These are phyloP conservation scores for Chauna torquata DNA, from an alignment of 2,113 vertebrate species.

Conservation along the genomic window DNA sequence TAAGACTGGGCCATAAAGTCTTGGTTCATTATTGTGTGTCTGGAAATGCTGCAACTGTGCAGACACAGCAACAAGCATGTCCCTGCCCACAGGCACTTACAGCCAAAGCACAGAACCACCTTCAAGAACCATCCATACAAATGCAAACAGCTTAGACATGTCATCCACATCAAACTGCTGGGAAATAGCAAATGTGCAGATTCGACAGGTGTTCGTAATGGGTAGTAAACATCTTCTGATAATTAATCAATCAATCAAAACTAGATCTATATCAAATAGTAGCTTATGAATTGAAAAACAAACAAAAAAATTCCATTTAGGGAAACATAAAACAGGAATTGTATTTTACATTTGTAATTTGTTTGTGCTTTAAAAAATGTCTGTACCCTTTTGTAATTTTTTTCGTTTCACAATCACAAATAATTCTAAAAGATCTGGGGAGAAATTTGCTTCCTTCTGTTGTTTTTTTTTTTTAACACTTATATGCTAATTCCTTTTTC, in stretches of 20 bases:
- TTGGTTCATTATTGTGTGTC: not conserved
- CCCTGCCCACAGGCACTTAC: not conserved
- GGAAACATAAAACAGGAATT: not conserved
- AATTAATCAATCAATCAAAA: not conserved
- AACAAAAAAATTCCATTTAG: accelerated
- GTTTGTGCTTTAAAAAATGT: not conserved
- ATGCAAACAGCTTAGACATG: not conserved
- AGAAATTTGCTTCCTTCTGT: not conserved
- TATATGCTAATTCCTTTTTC: not conserved
- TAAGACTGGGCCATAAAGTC: not conserved
- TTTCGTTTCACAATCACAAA: not conserved
- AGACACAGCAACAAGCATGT: not conserved
- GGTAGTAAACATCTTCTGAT: not conserved
- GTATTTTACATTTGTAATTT: not conserved
- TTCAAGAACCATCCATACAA: not conserved
- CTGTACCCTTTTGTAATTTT: not conserved
- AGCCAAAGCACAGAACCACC: not conserved
- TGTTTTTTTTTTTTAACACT: not conserved
- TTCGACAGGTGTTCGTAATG: not conserved
- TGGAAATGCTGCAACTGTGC: not conserved
- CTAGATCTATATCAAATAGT: not conserved
- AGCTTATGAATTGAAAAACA: not conserved
- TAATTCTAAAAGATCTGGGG: not conserved
- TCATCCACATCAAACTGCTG: not conserved
- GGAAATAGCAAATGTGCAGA: not conserved